A percentile compares a stretch with the other conserved stretches of the same genome.
Evolutionary conservation across 2,888 invertebrate species (phyloP).

Genomic region (Drosophila putrida): DNA sequence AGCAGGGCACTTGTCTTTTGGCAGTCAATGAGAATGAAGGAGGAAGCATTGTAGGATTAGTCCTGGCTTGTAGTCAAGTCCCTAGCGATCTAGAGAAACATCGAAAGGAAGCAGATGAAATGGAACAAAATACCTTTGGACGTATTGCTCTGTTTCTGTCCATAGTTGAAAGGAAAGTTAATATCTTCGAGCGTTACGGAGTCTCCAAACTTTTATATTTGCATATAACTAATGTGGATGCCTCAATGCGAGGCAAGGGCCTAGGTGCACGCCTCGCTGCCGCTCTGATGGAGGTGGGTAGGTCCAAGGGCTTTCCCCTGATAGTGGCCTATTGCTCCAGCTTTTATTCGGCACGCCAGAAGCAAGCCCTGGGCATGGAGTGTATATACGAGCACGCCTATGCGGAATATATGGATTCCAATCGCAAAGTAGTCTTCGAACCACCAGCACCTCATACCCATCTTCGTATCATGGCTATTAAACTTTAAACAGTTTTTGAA

Average conservation of each 20-base stretch:
- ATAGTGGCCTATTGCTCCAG: constrained; percentile 70
- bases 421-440: constrained; percentile 57
- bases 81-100: constrained; percentile 41
- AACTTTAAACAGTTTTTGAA: neutral
- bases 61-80: constrained; percentile 39
- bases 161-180: constrained; percentile 53
- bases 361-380: constrained; percentile 69
- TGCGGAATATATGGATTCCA: constrained; percentile 60
- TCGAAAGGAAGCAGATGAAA: constrained; percentile 30
- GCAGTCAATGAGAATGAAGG: constrained; percentile 37
- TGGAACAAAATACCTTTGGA: constrained; percentile 48
- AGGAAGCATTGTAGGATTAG: constrained; percentile 50
- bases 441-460: constrained; percentile 9
- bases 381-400: constrained; percentile 56
- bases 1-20: constrained; percentile 47
- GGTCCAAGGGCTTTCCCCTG: constrained; percentile 55
- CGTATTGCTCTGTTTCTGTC: constrained; percentile 54
- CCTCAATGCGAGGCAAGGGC: constrained; percentile 62
- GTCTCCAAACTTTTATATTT: constrained; percentile 64
- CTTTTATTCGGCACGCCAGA: constrained; percentile 71
- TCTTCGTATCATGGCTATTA: neutral
- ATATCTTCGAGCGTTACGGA: constrained; percentile 64
- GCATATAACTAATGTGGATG: constrained; percentile 64
- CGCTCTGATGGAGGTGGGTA: constrained; percentile 65
- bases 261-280: constrained; percentile 64